Evolutionary conservation across 2,888 invertebrate species (phyloP).

Genomic region (Hypsopygia costalis): DNA sequence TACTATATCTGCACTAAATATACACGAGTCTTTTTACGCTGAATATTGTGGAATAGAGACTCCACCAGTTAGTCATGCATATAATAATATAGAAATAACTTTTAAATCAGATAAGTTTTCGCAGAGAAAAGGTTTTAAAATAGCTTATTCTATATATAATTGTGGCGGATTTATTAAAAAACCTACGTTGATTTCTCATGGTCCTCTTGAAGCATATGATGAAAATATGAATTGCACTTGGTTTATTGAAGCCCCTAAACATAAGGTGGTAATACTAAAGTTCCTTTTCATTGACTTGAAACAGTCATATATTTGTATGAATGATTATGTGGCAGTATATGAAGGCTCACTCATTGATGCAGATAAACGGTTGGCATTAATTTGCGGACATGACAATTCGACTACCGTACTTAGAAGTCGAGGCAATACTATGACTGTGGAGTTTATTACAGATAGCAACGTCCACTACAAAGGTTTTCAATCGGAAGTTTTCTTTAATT

Average conservation of each 20-base stretch:
- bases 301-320: conserved; percentile 64
- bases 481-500: conserved; percentile 81
- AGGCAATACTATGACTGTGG: conserved; percentile 79
- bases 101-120: conserved; percentile 81
- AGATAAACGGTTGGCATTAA: conserved; percentile 68
- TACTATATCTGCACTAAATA: conserved; percentile 46
- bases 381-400: conserved; percentile 84
- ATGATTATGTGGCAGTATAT: conserved; percentile 83
- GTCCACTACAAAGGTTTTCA: conserved; percentile 77
- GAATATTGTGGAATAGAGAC: conserved; percentile 44
- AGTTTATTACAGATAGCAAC: conserved; percentile 61
- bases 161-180: conserved; percentile 89
- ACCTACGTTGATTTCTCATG: conserved; percentile 77
- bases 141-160: conserved; percentile 79
- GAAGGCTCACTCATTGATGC: conserved; percentile 46
- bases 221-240: conserved; percentile 85
- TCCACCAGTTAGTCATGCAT: conserved; percentile 49
- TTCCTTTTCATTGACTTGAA: conserved; percentile 82
- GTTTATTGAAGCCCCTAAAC: conserved; percentile 86
- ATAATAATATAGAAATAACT: conserved; percentile 56
- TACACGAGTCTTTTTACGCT: conserved; percentile 24
- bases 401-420: conserved; percentile 80
- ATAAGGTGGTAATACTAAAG: conserved; percentile 82
- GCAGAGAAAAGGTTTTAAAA: conserved; percentile 79
- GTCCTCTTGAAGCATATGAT: conserved; percentile 67